phyloP scores from a whole-genome alignment of 2,888 invertebrate genomes.

The Pharmacophagus antenor region DNA sequence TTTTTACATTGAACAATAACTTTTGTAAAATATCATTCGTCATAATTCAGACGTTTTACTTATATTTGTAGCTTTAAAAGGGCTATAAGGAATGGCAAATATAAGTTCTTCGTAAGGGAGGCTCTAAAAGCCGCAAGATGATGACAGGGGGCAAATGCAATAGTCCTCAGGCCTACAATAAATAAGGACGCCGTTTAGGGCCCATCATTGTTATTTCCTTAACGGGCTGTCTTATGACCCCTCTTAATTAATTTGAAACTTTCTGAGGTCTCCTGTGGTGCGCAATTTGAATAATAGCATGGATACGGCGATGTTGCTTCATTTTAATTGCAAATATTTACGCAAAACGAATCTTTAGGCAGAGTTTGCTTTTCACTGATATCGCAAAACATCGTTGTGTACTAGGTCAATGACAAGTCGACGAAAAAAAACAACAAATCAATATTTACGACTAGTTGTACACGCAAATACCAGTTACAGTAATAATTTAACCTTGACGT shows the following conservation, averaged over 20 bases:
- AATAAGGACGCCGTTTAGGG: slow-evolving; percentile 67
- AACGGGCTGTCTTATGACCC: slow-evolving; percentile 78
- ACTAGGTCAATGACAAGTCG: background rate
- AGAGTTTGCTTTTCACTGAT: slow-evolving; percentile 24
- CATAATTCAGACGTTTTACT: background rate
- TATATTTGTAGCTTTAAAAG: slow-evolving; percentile 52
- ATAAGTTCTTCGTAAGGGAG: slow-evolving; percentile 48
- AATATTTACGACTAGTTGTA: background rate
- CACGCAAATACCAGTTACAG: background rate
- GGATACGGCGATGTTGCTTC: slow-evolving; percentile 73
- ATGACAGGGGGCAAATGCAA: slow-evolving; percentile 60
- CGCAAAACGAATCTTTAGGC: slow-evolving; percentile 67
- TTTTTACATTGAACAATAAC: too few species aligned
- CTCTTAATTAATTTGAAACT: slow-evolving; percentile 81
- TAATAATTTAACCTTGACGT: too few species aligned
- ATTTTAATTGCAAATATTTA: slow-evolving; percentile 82
- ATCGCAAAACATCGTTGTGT: slow-evolving; percentile 1
- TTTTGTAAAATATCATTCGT: too few species aligned
- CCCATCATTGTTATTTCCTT: slow-evolving; percentile 77
- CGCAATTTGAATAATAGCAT: slow-evolving; percentile 78
- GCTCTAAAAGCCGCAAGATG: slow-evolving; percentile 57
- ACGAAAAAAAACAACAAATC: background rate
- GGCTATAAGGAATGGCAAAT: slow-evolving; percentile 50
- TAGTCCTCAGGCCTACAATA: slow-evolving; percentile 66
- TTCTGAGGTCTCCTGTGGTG: slow-evolving; percentile 79